phyloP scores from a whole-genome alignment of 2,888 invertebrate genomes.

The Drosophila villosipedis region DNA sequence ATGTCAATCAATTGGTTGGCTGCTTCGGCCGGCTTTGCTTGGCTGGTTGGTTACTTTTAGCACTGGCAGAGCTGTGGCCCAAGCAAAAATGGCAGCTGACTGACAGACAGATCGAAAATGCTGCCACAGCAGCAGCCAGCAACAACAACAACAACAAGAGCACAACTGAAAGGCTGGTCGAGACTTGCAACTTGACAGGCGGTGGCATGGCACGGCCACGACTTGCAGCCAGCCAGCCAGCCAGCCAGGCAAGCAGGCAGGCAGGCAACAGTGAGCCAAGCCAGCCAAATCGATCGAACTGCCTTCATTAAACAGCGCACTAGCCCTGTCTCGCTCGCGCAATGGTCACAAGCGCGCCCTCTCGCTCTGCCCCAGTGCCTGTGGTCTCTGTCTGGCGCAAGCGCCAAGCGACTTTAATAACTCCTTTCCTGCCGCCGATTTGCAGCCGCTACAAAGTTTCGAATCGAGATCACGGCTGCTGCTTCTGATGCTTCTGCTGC shows the following conservation, averaged over 20 bases:
- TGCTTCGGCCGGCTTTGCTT: constrained; percentile 51
- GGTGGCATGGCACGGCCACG: constrained; percentile 73
- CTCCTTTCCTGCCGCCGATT: constrained; percentile 79
- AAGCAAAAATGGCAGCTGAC: constrained; percentile 78
- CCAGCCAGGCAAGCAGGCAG: not conserved
- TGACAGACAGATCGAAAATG: constrained; percentile 81
- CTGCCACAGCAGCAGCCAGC: constrained; percentile 51
- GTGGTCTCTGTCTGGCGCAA: constrained; percentile 50
- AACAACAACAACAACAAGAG: constrained; percentile 49
- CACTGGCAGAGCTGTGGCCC: constrained; percentile 45
- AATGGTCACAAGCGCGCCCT: not conserved
- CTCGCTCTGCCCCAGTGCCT: not conserved
- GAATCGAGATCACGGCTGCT: constrained; percentile 54
- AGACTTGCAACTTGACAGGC: constrained; percentile 62
- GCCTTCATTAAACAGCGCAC: constrained; percentile 73
- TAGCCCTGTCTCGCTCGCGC: constrained; percentile 31
- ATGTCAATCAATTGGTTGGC: constrained; percentile 80
- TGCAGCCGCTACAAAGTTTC: constrained; percentile 36
- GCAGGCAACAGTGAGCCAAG: constrained; percentile 15
- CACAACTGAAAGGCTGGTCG: constrained; percentile 60
- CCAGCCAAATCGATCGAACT: constrained; percentile 79
- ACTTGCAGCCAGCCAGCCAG: constrained; percentile 58
- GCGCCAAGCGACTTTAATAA: constrained; percentile 70
- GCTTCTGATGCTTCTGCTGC: constrained; percentile 31
- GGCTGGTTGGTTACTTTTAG: constrained; percentile 50